phyloP scores from a whole-genome alignment of 2,797 vertebrate genomes.

The Cottoperca gobio region DNA sequence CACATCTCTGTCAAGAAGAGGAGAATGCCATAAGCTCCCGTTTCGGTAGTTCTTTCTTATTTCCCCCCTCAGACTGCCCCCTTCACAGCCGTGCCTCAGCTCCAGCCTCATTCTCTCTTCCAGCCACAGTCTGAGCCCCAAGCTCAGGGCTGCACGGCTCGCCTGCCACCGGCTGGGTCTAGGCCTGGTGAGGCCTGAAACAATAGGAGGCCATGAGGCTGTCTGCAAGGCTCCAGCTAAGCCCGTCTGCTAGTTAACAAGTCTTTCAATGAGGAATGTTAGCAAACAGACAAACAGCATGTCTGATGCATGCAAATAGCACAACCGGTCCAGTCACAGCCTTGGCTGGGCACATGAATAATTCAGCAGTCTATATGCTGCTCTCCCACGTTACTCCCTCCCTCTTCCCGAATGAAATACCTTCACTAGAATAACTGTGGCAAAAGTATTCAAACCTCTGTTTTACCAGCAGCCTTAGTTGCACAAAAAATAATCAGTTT shows the following conservation, averaged over 20 bases:
- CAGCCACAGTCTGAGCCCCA: slow-evolving; percentile 43
- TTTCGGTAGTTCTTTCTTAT: slow-evolving; percentile 33
- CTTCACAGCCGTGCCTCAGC: slow-evolving; percentile 70
- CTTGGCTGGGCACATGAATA: slow-evolving; percentile 90
- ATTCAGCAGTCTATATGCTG: slow-evolving; percentile 89
- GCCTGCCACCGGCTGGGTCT: slow-evolving; percentile 72
- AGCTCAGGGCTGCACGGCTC: slow-evolving; percentile 74
- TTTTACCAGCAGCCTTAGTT: slow-evolving; percentile 22
- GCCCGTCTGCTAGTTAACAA: slow-evolving; percentile 91
- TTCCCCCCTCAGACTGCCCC: slow-evolving; percentile 68
- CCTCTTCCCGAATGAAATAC: slow-evolving; percentile 76
- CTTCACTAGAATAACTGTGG: slow-evolving; percentile 78
- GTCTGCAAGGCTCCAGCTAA: slow-evolving; percentile 85
- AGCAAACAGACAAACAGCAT: slow-evolving; percentile 95
- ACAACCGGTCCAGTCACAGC: slow-evolving; percentile 86
- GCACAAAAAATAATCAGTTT: slow-evolving; percentile 51
- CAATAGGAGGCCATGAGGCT: slow-evolving; percentile 89
- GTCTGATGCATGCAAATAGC: slow-evolving; percentile 93
- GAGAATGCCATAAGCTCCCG: slow-evolving; percentile 75
- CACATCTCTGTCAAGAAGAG: slow-evolving; percentile 81
- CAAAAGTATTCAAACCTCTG: slow-evolving; percentile 70
- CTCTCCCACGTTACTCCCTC: slow-evolving; percentile 61
- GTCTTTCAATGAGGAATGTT: slow-evolving; percentile 94
- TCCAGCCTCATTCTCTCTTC: slow-evolving; percentile 34
- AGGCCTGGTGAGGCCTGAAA: slow-evolving; percentile 83